These are phyloP conservation scores for Gobionotothen gibberifrons DNA, from an alignment of 2,797 vertebrate genomes.

Conservation along the genomic window DNA sequence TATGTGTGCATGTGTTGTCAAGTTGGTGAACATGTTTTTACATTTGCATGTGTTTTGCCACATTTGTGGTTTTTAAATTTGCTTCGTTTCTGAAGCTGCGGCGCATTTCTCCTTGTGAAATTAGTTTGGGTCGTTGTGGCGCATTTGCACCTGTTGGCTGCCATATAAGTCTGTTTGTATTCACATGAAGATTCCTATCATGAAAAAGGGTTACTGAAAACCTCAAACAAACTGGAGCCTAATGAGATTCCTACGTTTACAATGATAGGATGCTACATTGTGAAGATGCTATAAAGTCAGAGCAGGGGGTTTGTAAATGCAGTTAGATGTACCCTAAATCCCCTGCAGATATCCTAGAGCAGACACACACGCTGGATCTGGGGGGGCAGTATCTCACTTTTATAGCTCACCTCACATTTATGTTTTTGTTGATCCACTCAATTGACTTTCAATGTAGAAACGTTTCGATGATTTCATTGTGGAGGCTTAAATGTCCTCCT, in stretches of 20 bases:
- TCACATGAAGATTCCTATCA: not conserved
- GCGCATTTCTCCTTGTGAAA: too few species aligned
- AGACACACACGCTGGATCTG: constrained; percentile 41
- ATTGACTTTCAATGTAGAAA: constrained; percentile 56
- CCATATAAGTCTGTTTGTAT: not conserved
- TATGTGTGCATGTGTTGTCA: too few species aligned
- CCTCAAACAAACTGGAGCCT: not conserved
- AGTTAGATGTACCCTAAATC: constrained; percentile 37
- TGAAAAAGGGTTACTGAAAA: constrained; percentile 2
- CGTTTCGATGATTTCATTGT: constrained; percentile 53
- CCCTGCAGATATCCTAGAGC: constrained; percentile 27
- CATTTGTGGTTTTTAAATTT: too few species aligned
- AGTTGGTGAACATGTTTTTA: too few species aligned
- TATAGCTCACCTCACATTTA: constrained; percentile 57
- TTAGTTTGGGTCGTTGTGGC: too few species aligned
- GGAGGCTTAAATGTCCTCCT: constrained; percentile 48
- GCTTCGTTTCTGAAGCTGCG: too few species aligned
- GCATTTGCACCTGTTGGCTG: too few species aligned
- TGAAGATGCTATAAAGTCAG: constrained; percentile 14
- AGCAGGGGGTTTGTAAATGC: constrained; percentile 30
- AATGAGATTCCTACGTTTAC: constrained; percentile 1
- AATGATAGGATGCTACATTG: not conserved
- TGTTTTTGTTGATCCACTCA: constrained; percentile 54
- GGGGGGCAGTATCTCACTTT: constrained; percentile 56
- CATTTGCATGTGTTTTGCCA: too few species aligned